phyloP scores from a whole-genome alignment of 2,113 vertebrate species.

The Nycticryphes semicollaris region DNA sequence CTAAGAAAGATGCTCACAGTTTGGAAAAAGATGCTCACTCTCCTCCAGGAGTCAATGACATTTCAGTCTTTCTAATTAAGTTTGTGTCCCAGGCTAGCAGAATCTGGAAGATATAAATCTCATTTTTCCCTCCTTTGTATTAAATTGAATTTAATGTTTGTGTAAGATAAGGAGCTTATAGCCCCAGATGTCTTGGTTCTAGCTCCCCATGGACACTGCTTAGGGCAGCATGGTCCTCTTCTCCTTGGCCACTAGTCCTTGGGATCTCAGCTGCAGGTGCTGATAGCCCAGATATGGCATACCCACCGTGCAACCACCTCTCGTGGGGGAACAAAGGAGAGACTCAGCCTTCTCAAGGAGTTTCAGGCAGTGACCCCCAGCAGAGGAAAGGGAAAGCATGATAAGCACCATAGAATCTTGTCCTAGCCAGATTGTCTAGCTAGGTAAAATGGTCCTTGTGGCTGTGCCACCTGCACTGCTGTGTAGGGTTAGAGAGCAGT shows the following conservation, averaged over 20 bases:
- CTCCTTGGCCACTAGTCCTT: neutral
- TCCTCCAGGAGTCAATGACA: conserved; percentile 52
- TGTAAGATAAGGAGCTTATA: conserved; percentile 19
- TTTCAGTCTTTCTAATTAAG: conserved; percentile 51
- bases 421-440: neutral
- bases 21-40: neutral
- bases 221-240: neutral
- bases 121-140: neutral
- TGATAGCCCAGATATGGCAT: neutral
- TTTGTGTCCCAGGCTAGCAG: conserved; percentile 19
- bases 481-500: neutral
- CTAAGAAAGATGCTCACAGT: neutral
- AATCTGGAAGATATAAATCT: conserved; percentile 43
- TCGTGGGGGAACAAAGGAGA: neutral
- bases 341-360: neutral
- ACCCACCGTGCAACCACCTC: neutral
- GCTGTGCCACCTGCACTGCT: neutral
- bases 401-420: neutral
- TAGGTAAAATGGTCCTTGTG: neutral
- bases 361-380: neutral
- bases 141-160: conserved; percentile 31
- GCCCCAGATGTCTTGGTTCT: neutral
- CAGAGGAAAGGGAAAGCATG: neutral
- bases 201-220: neutral
- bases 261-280: neutral